Conservation (phyloP, 2,888 invertebrate species). For the Galeruca laticollis region DNA sequence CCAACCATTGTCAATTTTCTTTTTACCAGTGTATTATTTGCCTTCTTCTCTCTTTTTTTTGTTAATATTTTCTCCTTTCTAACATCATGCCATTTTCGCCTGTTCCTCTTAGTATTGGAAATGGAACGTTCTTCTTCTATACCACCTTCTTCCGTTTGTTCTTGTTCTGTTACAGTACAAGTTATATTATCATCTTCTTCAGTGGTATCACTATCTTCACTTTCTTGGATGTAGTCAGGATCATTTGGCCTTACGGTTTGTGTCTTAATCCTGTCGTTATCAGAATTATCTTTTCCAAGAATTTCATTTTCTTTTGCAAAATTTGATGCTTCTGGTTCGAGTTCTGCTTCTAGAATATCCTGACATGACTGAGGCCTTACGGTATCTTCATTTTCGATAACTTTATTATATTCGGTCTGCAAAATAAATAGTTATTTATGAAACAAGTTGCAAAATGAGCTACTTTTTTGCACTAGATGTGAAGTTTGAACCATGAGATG, state of each 20-base stretch:
- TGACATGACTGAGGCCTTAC: slow-evolving; percentile 15
- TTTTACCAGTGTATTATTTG: slow-evolving; percentile 14
- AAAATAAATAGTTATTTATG: slow-evolving; percentile 7
- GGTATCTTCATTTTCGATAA: slow-evolving; percentile 9
- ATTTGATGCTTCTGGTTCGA: slow-evolving; percentile 23
- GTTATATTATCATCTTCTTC: slow-evolving; percentile 34
- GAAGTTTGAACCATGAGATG: too few species aligned
- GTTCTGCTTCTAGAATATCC: slow-evolving; percentile 31
- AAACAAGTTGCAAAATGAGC: too few species aligned
- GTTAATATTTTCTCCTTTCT: slow-evolving; percentile 24
- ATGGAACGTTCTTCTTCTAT: slow-evolving; percentile 32
- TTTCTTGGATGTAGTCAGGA: not conserved
- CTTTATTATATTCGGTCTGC: slow-evolving; percentile 1
- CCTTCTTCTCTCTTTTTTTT: slow-evolving; percentile 24
- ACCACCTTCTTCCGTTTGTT: slow-evolving; percentile 29
- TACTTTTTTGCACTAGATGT: too few species aligned
- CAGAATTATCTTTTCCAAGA: slow-evolving; percentile 23
- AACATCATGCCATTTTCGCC: slow-evolving; percentile 17
- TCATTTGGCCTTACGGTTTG: not conserved
- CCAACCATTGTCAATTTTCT: slow-evolving; percentile 2
- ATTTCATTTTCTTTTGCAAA: slow-evolving; percentile 16
- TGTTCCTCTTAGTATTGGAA: slow-evolving; percentile 26
- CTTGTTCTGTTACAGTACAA: slow-evolving; percentile 30
- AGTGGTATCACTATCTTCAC: slow-evolving; percentile 22
- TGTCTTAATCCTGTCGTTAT: slow-evolving; percentile 8